phyloP scores from a whole-genome alignment of 2,113 vertebrate genomes.

The Prochilodus magdalenae region DNA sequence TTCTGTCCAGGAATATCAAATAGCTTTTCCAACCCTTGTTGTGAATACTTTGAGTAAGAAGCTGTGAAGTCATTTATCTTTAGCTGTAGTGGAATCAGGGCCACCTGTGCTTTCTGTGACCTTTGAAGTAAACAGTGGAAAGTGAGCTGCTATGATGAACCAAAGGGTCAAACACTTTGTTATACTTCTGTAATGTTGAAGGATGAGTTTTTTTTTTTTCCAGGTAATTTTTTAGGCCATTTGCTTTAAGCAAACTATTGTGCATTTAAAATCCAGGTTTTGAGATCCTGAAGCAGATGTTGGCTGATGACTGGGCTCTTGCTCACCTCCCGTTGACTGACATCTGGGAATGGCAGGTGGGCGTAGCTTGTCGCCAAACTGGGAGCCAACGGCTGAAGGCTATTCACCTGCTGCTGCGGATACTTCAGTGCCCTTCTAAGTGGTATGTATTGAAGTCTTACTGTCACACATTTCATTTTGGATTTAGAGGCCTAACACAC shows the following conservation, averaged over 20 bases:
- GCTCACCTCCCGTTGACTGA: constrained; percentile 84
- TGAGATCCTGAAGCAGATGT: constrained; percentile 96
- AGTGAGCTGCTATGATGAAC: neutral
- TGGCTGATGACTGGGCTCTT: constrained; percentile 87
- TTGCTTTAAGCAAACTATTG: no score
- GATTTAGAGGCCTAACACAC: neutral
- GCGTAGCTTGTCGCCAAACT: constrained; percentile 92
- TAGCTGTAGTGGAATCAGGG: neutral
- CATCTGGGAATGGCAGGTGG: constrained; percentile 98
- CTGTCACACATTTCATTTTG: neutral
- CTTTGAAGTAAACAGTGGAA: constrained; percentile 32
- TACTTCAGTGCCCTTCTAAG: constrained; percentile 83
- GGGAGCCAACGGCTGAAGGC: constrained; percentile 93
- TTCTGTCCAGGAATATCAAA: constrained; percentile 31
- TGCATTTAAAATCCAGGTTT: constrained; percentile 83
- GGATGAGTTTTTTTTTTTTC: no score
- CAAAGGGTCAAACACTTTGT: neutral
- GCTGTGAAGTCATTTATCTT: constrained; percentile 26
- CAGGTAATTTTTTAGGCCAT: no score
- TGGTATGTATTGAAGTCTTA: constrained; percentile 74
- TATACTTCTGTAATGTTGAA: neutral
- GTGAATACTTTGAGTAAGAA: constrained; percentile 21
- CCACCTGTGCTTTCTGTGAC: neutral
- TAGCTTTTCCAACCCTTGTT: constrained; percentile 6
- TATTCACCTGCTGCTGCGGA: constrained; percentile 89